Evolutionary conservation across 2,888 invertebrate species (phyloP), one percentile per base, ranked within the genome.

Genomic region (Caenorhabditis zanzibari): DNA sequence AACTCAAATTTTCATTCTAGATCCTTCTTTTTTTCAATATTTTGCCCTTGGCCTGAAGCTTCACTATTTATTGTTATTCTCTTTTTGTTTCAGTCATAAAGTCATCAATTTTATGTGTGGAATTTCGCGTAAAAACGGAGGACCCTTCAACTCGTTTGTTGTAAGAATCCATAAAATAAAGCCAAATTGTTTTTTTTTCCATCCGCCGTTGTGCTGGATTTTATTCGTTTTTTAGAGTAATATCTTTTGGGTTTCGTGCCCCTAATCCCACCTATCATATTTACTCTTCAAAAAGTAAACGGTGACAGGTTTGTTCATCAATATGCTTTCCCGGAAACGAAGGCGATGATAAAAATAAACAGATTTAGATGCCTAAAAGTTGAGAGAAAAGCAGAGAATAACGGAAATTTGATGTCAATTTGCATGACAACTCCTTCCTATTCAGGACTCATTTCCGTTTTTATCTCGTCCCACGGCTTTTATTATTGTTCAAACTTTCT

Each of bases 381-480:
- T 1, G 49, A 54, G 38, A 38, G 22, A 32, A 54, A 32, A 22
- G 19, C 10, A 38, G n/a, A 41, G 41, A 56, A 59, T 24, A 59
- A 49, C 68, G 76, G 76, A 76, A 68, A 76, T 76, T 76, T 61
- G 68, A 76, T 76, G 59, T 69, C 76, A 61, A 69, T 69, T 69
- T 77, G 77, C 77, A 77, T 69, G 69, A 69, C 41, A 77, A 71
- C 69, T 69, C 22, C 19, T 58, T 47, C 61, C 58, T 63, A 26
- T 75, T 38, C 47, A 26, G 41, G 44, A 35, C 44, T 44, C 69
- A 61, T 69, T 76, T 76, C 69, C 68, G 61, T 52, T 69, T 35
- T 58, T 56, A 41, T 24, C 44, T 52, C 64, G 26, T 26, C 58
- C 58, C 66, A 58, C 58, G 14, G 28, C 22, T 56, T 64, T 26